A percentile compares a stretch with the other conserved stretches of the same genome.
Evolutionary conservation across 2,888 invertebrate genomes (phyloP).

Genomic region (Melipona beecheii): DNA sequence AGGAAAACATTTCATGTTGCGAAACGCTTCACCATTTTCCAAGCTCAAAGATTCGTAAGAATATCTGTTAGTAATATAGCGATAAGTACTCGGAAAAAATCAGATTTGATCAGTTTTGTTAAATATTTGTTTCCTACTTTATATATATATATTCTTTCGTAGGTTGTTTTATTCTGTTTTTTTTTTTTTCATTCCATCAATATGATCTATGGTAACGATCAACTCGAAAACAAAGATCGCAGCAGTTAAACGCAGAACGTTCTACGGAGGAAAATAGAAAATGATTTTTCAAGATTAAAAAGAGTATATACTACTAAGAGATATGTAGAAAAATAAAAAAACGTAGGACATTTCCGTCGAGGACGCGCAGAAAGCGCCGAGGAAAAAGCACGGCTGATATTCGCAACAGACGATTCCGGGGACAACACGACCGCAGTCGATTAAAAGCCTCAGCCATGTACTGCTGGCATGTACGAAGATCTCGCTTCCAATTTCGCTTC

Average conservation of each 20-base stretch:
- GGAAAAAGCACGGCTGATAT: not conserved
- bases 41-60: slow-evolving; percentile 58
- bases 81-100: slow-evolving; percentile 67
- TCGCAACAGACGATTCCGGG: slow-evolving; percentile 19
- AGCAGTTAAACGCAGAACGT: not conserved
- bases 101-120: slow-evolving; percentile 23
- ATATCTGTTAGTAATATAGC: slow-evolving; percentile 53
- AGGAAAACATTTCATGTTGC: not conserved
- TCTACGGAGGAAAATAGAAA: not conserved
- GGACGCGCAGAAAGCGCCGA: not conserved
- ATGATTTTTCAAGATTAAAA: not conserved
- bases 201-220: not conserved
- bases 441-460: slow-evolving; percentile 32
- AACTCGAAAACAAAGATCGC: not conserved
- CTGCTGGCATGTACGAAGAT: slow-evolving; percentile 33
- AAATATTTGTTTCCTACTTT: slow-evolving; percentile 35
- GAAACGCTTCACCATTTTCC: not conserved
- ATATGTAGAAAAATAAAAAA: not conserved
- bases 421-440: slow-evolving; percentile 45
- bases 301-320: not conserved
- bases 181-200: not conserved
- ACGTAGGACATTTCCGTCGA: not conserved
- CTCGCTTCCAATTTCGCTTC: slow-evolving; percentile 56
- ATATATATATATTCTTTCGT: not conserved
- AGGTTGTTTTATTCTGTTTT: not conserved